Conservation (phyloP, 2,113 vertebrate genomes). For the Meles meles region DNA sequence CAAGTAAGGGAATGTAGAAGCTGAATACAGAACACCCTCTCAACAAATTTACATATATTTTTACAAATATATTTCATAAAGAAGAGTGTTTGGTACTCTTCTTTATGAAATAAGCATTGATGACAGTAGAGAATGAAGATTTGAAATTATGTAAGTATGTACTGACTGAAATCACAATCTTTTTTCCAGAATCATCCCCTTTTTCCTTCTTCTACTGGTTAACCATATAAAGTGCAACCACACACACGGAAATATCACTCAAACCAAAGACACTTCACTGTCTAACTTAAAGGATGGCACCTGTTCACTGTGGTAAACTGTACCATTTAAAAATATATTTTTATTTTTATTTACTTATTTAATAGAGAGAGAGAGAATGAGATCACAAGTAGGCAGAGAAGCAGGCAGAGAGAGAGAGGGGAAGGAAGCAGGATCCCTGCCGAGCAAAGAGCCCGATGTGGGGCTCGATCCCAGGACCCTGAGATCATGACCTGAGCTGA, state of each 20-base stretch:
- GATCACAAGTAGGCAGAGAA: no score
- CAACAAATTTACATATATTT: background rate
- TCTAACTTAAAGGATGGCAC: background rate
- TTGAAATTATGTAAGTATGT: background rate
- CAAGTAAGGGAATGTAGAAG: background rate
- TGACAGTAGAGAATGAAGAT: background rate
- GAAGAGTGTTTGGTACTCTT: background rate
- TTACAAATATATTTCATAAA: constrained; percentile 18
- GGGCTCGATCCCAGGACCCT: no score
- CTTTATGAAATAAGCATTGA: background rate
- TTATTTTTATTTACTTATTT: no score
- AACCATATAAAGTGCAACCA: background rate
- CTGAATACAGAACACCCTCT: background rate
- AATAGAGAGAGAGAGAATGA: no score
- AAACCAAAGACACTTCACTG: background rate
- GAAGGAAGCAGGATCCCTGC: no score
- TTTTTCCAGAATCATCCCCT: background rate
- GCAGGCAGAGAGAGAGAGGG: no score
- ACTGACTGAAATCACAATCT: background rate
- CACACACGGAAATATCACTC: background rate
- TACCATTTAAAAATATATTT: background rate
- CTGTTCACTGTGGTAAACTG: background rate
- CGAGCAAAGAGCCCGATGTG: no score
- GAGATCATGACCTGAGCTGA: no score
- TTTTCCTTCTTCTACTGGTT: background rate